Evolutionary conservation across 2,797 vertebrate species (phyloP).

Genomic region (Spea hammondii): DNA sequence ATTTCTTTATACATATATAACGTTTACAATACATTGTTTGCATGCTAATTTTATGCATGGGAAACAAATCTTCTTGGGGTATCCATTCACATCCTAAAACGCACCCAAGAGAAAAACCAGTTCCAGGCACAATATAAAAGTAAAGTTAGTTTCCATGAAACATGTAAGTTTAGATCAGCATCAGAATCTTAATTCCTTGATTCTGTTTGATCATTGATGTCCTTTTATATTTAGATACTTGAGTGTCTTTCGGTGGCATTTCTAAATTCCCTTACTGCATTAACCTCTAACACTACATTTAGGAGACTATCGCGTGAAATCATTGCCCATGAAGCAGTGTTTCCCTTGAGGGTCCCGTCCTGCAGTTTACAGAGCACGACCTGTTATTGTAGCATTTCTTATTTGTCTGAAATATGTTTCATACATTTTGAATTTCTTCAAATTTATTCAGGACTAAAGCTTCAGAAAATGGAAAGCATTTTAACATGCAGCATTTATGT

Average conservation of each 20-base stretch:
- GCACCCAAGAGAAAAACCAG: too few relatives aligned
- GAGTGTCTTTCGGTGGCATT: background rate
- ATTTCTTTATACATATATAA: too few relatives aligned
- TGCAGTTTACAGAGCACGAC: constrained; percentile 3
- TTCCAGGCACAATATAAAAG: too few relatives aligned
- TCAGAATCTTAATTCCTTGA: background rate
- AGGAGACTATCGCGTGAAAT: constrained; percentile 23
- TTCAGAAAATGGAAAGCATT: background rate
- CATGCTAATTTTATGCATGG: background rate
- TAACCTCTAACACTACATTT: constrained; percentile 23
- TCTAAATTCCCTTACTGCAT: constrained; percentile 22
- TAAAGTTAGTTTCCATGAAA: background rate
- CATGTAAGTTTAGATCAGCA: background rate
- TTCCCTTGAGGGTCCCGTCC: background rate
- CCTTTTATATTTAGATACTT: constrained; percentile 13
- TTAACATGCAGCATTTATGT: background rate
- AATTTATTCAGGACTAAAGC: background rate
- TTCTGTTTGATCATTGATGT: constrained; percentile 14
- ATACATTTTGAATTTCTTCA: background rate
- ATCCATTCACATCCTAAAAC: too few relatives aligned
- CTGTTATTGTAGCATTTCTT: background rate
- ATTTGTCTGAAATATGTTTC: background rate
- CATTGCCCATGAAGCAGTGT: constrained; percentile 6
- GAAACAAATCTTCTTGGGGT: too few relatives aligned
- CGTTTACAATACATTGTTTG: too few relatives aligned